Base-by-base conservation (phyloP, 2,888 invertebrate genomes). In the Spatulosminthurus flaviceps region DNA sequence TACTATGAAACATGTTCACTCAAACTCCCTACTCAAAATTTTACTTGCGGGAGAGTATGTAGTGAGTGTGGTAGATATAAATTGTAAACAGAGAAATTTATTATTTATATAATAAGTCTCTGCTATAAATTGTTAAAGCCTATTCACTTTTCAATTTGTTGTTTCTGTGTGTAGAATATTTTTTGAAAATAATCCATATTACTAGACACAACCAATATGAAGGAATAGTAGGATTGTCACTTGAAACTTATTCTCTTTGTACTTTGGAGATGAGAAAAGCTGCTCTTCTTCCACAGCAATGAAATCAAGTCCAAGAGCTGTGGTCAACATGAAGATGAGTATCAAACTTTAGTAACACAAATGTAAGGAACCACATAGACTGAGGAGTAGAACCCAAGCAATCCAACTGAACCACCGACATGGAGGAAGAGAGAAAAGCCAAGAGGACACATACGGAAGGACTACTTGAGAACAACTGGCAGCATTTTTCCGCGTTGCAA, bases 401-500 rank as follows among this genome's bases (percentile, higher is more conserved):
- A 77, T 71, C 71, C 71, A 70, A 74, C 34, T 41, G 28, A 73
- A 43, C 73, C 34, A 67, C 76, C 78, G 76, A 79, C 79, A 79
- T 77, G 73, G 51, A 81, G 73, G 51, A 81, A 78, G 78, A 78
- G 76, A 76, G 72, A 74, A 77, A 42, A 71, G 67, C 67, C 67
- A 76, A 76, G 67, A 66, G 76, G 67, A 76, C 66, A 67, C 77
- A 79, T 71, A 78, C 81, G 76, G 80, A 80, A 78, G 80, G 81
- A 80, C 80, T 80, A 80, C 80, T 81, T 79, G 76, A 78, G 79
- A 78, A 80, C 80, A 77, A 81, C 81, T 81, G 74, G 73, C 72
- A 60, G 51, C 19, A 74, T 67, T 66, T 73, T 79, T 75, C 72
- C 66, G 64, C 72, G 76, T 76, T 76, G 76, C 76, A 76, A 76